A percentile compares a stretch with the other conserved stretches of the same genome.
phyloP scores from a whole-genome alignment of 2,113 vertebrate species.

The Gila orcuttii region DNA sequence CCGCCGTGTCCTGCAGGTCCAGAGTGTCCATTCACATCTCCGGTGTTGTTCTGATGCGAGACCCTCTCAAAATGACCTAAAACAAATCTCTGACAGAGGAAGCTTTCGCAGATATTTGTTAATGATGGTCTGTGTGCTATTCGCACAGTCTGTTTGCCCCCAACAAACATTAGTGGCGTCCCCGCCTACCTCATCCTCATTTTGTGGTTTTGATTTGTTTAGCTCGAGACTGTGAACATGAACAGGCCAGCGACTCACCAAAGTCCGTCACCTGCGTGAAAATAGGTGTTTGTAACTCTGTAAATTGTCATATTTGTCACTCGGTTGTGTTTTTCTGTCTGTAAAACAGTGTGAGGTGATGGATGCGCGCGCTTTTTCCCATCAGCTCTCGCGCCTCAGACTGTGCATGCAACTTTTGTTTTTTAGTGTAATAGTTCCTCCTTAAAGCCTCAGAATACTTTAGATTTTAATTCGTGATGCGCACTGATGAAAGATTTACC shows the following conservation, averaged over 20 bases:
- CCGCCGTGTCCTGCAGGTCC: constrained; percentile 38
- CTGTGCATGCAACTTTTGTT: not conserved
- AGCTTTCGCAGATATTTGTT: not conserved
- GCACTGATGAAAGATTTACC: not conserved
- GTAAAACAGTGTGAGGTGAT: not conserved
- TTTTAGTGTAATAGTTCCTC: not conserved
- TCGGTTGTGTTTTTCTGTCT: not conserved
- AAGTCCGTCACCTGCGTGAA: not conserved
- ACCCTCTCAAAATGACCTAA: not conserved
- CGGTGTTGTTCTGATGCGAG: not conserved
- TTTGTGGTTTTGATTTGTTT: constrained; percentile 46
- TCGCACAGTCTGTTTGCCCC: not conserved
- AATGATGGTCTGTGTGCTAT: not conserved
- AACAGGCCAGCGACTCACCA: not conserved
- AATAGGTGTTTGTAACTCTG: not conserved
- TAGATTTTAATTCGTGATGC: not conserved
- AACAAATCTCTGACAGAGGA: not conserved
- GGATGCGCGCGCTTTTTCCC: constrained; percentile 37
- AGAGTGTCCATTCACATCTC: constrained; percentile 41
- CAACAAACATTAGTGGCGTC: constrained; percentile 44
- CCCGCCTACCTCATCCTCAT: constrained; percentile 53
- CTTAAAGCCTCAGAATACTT: not conserved
- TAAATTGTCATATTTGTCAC: not conserved
- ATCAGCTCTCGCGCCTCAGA: not conserved
- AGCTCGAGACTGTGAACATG: not conserved